Conservation (phyloP, 1,140 invertebrate genomes). For the Hormaphis cornu region DNA sequence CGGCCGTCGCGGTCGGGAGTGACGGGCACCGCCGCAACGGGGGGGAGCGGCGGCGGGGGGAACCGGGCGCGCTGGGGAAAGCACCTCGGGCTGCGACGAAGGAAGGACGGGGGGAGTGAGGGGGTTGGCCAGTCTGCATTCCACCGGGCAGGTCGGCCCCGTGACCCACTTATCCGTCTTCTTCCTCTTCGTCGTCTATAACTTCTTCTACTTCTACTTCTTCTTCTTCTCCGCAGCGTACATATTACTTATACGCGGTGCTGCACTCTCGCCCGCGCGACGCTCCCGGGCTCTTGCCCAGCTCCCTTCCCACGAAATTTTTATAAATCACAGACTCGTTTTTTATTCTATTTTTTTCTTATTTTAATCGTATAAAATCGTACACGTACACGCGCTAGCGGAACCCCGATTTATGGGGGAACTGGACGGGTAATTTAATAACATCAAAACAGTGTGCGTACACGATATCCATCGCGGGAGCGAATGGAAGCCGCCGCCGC, state of each 20-base stretch:
- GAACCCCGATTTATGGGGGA: neutral
- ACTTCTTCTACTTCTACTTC: too few relatives aligned
- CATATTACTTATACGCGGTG: neutral
- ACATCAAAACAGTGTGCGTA: too few relatives aligned
- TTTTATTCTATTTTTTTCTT: neutral
- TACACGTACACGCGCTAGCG: neutral
- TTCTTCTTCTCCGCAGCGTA: neutral
- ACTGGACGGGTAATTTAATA: neutral
- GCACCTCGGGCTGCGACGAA: neutral
- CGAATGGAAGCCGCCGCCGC: neutral
- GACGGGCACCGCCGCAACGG: too few relatives aligned
- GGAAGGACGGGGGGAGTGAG: neutral
- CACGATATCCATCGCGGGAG: neutral
- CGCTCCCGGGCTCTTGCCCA: neutral
- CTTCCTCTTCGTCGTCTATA: neutral
- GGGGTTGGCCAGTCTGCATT: constrained; percentile 28
- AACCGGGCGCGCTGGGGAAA: neutral
- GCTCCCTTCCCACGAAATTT: neutral
- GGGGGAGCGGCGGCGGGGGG: too few relatives aligned
- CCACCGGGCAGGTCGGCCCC: constrained; percentile 26
- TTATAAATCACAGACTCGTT: neutral
- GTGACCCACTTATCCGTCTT: constrained; percentile 16
- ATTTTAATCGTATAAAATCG: neutral
- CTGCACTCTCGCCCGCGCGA: neutral
- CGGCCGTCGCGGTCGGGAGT: neutral